A percentile compares a stretch with the other conserved stretches of the same genome.
phyloP scores from a whole-genome alignment of 1,140 invertebrate genomes.

The Listronotus bonariensis region DNA sequence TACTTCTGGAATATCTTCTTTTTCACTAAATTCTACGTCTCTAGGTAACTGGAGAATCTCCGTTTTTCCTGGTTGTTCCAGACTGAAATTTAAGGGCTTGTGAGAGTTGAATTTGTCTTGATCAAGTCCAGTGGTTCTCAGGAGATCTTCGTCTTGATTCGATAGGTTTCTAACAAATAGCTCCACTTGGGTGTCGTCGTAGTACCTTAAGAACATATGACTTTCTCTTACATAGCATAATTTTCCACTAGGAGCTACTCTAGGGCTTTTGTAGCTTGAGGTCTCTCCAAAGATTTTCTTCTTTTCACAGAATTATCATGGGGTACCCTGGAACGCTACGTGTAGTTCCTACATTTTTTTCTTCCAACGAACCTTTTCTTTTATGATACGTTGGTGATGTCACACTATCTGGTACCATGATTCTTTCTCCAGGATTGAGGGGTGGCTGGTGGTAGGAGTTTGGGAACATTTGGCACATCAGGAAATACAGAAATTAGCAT shows the following conservation, averaged over 20 bases:
- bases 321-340: neutral
- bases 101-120: conserved; percentile 17
- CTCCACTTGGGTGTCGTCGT: conserved; percentile 40
- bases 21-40: conserved; percentile 33
- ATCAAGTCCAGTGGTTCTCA: conserved; percentile 18
- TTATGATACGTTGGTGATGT: conserved; percentile 14
- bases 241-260: conserved; percentile 37
- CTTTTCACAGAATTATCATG: conserved; percentile 3
- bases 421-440: conserved; percentile 1
- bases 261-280: conserved; percentile 16
- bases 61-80: conserved; percentile 11
- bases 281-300: conserved; percentile 26
- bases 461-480: neutral
- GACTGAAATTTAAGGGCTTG: conserved; percentile 3
- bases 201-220: conserved; percentile 41
- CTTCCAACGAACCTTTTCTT: conserved; percentile 1
- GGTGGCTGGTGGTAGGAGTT: neutral
- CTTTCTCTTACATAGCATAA: conserved; percentile 37
- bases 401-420: neutral
- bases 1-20: conserved; percentile 34
- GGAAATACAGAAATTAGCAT: conserved; percentile 4
- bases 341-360: neutral
- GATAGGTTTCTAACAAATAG: conserved; percentile 36
- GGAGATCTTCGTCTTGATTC: conserved; percentile 16
- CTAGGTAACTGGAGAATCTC: conserved; percentile 34